phyloP scores from a whole-genome alignment of 2,888 invertebrate species.

The Drosophila monieri region DNA sequence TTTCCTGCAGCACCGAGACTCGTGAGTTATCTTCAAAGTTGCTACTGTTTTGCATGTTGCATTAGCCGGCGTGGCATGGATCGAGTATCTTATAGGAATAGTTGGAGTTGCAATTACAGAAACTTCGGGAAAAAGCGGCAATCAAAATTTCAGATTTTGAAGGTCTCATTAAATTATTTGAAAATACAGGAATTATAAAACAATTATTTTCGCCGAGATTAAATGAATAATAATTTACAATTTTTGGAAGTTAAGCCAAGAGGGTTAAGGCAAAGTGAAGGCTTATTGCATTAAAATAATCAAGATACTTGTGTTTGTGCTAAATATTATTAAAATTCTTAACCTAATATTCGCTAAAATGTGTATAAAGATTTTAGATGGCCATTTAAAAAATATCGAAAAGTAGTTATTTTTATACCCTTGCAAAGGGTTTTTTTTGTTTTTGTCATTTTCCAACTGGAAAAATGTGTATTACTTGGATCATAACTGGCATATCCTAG shows the following conservation, averaged over 20 bases:
- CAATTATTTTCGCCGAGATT: conserved; percentile 29
- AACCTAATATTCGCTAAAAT: no score
- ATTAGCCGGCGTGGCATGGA: conserved; percentile 23
- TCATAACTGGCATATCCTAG: no score
- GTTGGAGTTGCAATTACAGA: conserved; percentile 36
- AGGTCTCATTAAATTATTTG: conserved; percentile 31
- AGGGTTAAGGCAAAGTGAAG: neutral
- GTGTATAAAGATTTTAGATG: no score
- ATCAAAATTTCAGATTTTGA: conserved; percentile 26
- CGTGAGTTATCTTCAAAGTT: conserved; percentile 45
- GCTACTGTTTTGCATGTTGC: conserved; percentile 52
- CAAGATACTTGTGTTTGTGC: no score
- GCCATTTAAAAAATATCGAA: no score
- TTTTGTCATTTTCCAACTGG: no score
- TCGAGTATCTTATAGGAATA: conserved; percentile 18
- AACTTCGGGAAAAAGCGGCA: conserved; percentile 15
- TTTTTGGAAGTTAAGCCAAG: neutral
- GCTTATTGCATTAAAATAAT: neutral
- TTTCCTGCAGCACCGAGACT: conserved; percentile 40
- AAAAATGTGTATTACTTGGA: no score
- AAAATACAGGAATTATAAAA: conserved; percentile 22
- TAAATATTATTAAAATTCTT: no score
- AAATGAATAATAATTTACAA: conserved; percentile 24
- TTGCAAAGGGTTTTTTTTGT: no score
- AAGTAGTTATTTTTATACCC: no score